These are phyloP conservation scores for Eupithecia insigniata DNA, from an alignment of 2,888 invertebrate species.

Conservation along the genomic window DNA sequence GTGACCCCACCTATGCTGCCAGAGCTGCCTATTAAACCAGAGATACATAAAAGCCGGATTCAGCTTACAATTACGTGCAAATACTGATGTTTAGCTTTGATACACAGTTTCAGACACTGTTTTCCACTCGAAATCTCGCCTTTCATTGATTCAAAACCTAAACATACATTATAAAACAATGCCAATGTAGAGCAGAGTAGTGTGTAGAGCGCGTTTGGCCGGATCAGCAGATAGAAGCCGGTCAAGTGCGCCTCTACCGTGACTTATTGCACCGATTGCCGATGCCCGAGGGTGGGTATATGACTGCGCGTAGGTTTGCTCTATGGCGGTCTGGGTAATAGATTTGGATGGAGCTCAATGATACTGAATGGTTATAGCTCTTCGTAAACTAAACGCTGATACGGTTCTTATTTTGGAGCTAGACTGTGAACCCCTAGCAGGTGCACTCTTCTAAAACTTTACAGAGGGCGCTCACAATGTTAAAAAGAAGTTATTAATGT, in stretches of 20 bases:
- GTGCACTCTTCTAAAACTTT: not conserved
- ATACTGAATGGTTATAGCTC: conserved; percentile 24
- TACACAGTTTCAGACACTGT: not conserved
- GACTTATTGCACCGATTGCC: conserved; percentile 27
- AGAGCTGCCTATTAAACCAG: conserved; percentile 11
- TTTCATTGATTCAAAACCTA: not conserved
- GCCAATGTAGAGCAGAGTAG: not conserved
- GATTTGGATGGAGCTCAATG: conserved; percentile 30
- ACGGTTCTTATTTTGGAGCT: not conserved
- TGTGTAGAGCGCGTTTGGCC: not conserved
- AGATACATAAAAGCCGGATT: conserved; percentile 13
- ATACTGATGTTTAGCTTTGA: not conserved
- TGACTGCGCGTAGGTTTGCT: conserved; percentile 19
- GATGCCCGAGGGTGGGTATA: conserved; percentile 30
- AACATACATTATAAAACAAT: too few relatives aligned
- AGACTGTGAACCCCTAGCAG: not conserved
- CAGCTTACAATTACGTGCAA: not conserved
- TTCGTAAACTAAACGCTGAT: conserved; percentile 13
- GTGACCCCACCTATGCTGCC: conserved; percentile 41
- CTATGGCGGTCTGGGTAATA: conserved; percentile 26
- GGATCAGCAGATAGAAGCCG: conserved; percentile 15
- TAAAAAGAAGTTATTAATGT: not conserved
- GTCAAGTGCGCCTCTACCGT: conserved; percentile 11
- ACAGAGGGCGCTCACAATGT: not conserved
- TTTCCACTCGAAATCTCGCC: not conserved